Base-by-base conservation (phyloP, 2,888 invertebrate species). In the Zaprionus obscuricornis region DNA sequence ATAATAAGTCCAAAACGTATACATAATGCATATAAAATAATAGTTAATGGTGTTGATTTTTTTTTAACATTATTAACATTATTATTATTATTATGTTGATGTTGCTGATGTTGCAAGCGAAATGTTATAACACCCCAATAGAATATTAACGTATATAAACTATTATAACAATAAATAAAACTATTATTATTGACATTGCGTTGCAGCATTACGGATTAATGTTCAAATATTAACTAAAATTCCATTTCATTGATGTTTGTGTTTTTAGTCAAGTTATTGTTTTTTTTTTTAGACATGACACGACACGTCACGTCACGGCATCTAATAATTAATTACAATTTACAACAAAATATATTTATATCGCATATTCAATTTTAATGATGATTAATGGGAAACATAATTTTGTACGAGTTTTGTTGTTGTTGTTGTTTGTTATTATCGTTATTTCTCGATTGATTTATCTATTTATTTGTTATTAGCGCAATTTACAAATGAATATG, bases 111-210 rank as follows among this genome's bases (percentile, higher is more conserved):
- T 1, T 42, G 51, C 37, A 77, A 36, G 13, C 66, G 70, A 13
- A 87, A 82, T 0, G 82, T 69, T 3, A 83, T 49, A 8, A 79
- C 39, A 2, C 88, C 89, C 33, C 67, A 66, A 20, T 66, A 73
- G 27, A 68, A 81, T 1, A 84, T 16, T 22, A 85, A 2, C 17
- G 56, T 36, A 46, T 86, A 88, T 1, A 88, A 50, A 39, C 62
- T 66, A 18, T 59, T 59, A 26, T 86, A 86, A 33, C 88, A 81
- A 8, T 79, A 74, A 31, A 72, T 46, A 29, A 85, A 65, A 3
- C 65, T 71, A 36, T 22, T 22, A 22, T 5, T 5, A 4, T 22
- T 4, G 7, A 22, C 4, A 22, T 22, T 22, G 22, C 5, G 7
- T 22, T 22, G 4, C 22, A 22, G 4, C 7, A 22, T 5, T 22